These are phyloP conservation scores for Argyra leucocephala DNA, from an alignment of 2,888 invertebrate species.

Conservation along the genomic window DNA sequence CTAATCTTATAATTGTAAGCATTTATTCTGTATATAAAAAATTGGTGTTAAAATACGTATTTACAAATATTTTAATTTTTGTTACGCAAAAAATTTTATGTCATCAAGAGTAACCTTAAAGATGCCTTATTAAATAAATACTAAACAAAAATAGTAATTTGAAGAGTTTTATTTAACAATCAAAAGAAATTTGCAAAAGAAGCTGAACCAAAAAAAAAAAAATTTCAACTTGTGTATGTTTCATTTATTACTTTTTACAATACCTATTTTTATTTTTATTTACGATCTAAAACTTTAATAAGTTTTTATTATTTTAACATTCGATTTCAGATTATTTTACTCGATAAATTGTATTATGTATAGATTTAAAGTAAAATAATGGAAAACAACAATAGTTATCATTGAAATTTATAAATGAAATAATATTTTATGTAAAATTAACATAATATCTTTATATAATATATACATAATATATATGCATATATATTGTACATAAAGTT, in stretches of 20 bases:
- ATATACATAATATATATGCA: background rate
- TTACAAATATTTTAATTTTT: background rate
- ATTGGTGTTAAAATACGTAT: background rate
- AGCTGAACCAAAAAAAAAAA: too few relatives aligned
- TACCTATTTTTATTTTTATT: too few relatives aligned
- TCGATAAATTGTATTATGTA: too few relatives aligned
- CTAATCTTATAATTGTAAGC: background rate
- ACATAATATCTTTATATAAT: background rate
- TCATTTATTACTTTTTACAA: too few relatives aligned
- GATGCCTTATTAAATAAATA: background rate
- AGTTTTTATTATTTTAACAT: too few relatives aligned
- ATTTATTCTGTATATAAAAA: background rate
- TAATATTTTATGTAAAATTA: background rate
- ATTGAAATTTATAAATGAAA: background rate
- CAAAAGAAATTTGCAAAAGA: too few relatives aligned
- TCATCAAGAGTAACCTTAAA: constrained; percentile 2
- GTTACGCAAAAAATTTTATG: background rate
- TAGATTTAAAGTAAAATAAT: too few relatives aligned
- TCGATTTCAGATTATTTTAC: too few relatives aligned
- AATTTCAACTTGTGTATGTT: too few relatives aligned
- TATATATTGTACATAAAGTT: too few relatives aligned
- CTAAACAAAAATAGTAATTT: background rate
- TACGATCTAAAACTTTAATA: too few relatives aligned
- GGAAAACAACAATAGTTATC: too few relatives aligned
- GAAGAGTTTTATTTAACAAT: background rate